A percentile compares a stretch with the other conserved stretches of the same genome.
Evolutionary conservation across 2,888 invertebrate species (phyloP).

Genomic region (Trilocha varians): DNA sequence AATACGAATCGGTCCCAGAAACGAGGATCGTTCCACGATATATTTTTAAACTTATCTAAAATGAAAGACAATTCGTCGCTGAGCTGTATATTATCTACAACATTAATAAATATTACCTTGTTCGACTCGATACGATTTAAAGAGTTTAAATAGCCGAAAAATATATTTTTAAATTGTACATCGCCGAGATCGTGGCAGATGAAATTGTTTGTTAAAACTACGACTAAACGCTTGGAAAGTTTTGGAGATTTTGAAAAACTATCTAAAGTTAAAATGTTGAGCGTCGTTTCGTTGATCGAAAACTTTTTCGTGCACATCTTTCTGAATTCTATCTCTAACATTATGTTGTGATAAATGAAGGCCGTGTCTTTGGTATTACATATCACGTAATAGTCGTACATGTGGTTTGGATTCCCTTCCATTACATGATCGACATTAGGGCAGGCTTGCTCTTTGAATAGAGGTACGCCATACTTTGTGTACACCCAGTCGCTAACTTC

Average conservation of each 20-base stretch:
- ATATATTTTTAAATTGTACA: conserved; percentile 65
- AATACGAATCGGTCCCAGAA: conserved; percentile 90
- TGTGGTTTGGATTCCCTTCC: conserved; percentile 78
- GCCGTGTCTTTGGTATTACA: conserved; percentile 87
- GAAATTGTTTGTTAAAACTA: conserved; percentile 75
- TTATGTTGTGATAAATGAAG: conserved; percentile 78
- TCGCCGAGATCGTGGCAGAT: conserved; percentile 63
- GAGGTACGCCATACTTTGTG: conserved; percentile 83
- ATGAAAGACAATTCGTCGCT: conserved; percentile 60
- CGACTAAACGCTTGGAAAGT: conserved; percentile 68
- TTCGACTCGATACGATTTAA: conserved; percentile 60
- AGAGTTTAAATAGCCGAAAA: conserved; percentile 64
- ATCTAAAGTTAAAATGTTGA: conserved; percentile 73
- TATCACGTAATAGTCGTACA: conserved; percentile 91
- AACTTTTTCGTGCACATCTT: conserved; percentile 83
- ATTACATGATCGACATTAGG: conserved; percentile 73
- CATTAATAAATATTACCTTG: conserved; percentile 62
- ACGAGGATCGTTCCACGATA: conserved; percentile 83
- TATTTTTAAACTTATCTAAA: conserved; percentile 75
- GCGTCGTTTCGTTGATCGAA: conserved; percentile 77
- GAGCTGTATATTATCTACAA: conserved; percentile 62
- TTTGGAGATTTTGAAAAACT: conserved; percentile 64
- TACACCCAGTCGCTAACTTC: conserved; percentile 86
- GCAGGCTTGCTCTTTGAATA: conserved; percentile 82
- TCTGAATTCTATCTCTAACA: conserved; percentile 79